These are phyloP conservation scores for Oegoconia quadripuncta DNA, from an alignment of 2,888 invertebrate genomes.

Conservation along the genomic window DNA sequence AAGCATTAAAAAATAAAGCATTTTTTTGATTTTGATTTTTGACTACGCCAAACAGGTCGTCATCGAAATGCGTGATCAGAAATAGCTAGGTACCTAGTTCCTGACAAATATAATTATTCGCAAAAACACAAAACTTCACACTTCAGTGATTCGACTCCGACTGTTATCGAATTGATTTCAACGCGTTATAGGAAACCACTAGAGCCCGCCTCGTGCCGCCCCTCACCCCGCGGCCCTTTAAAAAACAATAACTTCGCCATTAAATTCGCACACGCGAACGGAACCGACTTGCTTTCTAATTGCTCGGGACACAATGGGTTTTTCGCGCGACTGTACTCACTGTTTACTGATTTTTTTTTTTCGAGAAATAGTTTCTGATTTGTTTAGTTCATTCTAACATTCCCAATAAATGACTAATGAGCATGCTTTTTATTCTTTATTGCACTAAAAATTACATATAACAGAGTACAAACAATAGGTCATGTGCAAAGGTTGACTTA, in stretches of 20 bases:
- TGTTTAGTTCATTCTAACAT: too few species aligned
- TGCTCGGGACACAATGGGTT: slow-evolving; percentile 56
- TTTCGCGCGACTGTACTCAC: slow-evolving; percentile 35
- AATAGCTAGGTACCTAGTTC: too few species aligned
- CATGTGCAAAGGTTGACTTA: too few species aligned
- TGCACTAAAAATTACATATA: too few species aligned
- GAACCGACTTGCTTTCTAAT: slow-evolving; percentile 53
- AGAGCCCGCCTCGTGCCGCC: slow-evolving; percentile 8
- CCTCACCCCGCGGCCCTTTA: slow-evolving; percentile 31
- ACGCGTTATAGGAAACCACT: slow-evolving; percentile 4
- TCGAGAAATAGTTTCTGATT: background rate
- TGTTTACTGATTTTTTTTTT: slow-evolving; percentile 3
- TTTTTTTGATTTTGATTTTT: background rate
- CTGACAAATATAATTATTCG: too few species aligned
- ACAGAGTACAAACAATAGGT: too few species aligned
- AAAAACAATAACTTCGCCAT: slow-evolving; percentile 73
- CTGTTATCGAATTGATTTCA: slow-evolving; percentile 29
- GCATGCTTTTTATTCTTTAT: too few species aligned
- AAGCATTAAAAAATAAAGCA: too few species aligned
- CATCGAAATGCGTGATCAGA: slow-evolving; percentile 23
- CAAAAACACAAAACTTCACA: too few species aligned
- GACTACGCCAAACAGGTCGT: background rate
- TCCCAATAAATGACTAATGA: too few species aligned
- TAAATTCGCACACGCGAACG: slow-evolving; percentile 70
- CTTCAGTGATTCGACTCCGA: too few species aligned